Evolutionary conservation across 2,797 vertebrate species (phyloP), one percentile per base, ranked within the genome.

Genomic region (Gallinago nigripennis): DNA sequence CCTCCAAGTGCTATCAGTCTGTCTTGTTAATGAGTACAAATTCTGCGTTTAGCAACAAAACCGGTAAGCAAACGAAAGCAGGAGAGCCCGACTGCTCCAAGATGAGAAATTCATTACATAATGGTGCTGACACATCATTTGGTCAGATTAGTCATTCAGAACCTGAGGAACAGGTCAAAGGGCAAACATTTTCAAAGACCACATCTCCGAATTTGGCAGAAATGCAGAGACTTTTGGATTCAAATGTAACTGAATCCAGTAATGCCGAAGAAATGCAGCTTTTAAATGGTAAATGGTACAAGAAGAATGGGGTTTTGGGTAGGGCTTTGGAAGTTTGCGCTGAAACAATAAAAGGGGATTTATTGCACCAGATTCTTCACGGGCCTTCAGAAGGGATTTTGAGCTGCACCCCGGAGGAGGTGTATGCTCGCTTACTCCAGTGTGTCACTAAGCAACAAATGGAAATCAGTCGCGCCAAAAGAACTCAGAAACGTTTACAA

Each of bases 401-500:
- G 92, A 95, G 91, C 81, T 82, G 92, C 56, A 90, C 93, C 79
- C 84, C 75, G 65, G 97, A 97, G 37, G 97, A 98, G 84, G 92
- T 98, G 86, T 98, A 95, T 54, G 93, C 97, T 94, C 97, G 96
- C 83, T 97, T 98, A 77, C 96, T 97, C 89, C 97, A 97, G 51
- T 98, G 98, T 95, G 90, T 98, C 92, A 98, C 97, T 92, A 98
- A 98, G 96, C 98, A 99, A 73, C 97, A 96, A 82, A 97, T 96
- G 64, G 98, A 99, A 88, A 97, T 98, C 25, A 97, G 93, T 91
- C 98, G 98, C 31, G 97, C 98, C 73, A 97, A 95, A 96, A 97
- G 96, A 88, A 98, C 98, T 90, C 98, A 98, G 95, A 98, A 97
- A 96, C 98, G 98, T 94, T 98, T 99, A 91, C 98, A 99, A 92